phyloP scores from a whole-genome alignment of 2,797 vertebrate genomes.

The Siniperca obscura region DNA sequence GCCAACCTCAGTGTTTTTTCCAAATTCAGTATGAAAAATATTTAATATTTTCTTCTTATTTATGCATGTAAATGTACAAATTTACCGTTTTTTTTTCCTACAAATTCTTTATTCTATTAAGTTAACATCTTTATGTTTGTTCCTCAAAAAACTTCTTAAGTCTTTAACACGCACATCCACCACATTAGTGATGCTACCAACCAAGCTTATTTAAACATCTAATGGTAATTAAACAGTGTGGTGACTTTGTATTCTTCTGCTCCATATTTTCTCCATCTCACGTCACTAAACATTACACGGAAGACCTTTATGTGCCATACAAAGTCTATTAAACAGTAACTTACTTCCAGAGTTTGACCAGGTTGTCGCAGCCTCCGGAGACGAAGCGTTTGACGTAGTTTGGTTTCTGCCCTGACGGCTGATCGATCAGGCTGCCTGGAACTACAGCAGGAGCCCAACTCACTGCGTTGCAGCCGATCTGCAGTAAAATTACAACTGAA shows the following conservation, averaged over 20 bases:
- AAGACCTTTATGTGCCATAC: neutral
- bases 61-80: no score
- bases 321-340: slow-evolving; percentile 43
- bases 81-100: no score
- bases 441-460: slow-evolving; percentile 97
- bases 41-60: no score
- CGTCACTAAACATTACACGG: neutral
- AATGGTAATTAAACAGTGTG: no score
- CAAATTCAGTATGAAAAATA: no score
- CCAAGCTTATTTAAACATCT: neutral
- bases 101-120: no score
- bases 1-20: no score
- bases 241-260: neutral
- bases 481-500: neutral
- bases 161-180: no score
- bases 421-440: slow-evolving; percentile 94
- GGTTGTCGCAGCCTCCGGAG: slow-evolving; percentile 97
- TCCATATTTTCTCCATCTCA: neutral
- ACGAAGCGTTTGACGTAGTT: slow-evolving; percentile 96
- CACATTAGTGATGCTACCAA: neutral
- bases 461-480: slow-evolving; percentile 99
- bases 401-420: slow-evolving; percentile 94
- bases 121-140: no score
- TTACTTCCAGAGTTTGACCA: slow-evolving; percentile 98
- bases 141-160: no score